These are phyloP conservation scores for Ridgeia piscesae DNA, from an alignment of 1,140 invertebrate species.

Conservation along the genomic window DNA sequence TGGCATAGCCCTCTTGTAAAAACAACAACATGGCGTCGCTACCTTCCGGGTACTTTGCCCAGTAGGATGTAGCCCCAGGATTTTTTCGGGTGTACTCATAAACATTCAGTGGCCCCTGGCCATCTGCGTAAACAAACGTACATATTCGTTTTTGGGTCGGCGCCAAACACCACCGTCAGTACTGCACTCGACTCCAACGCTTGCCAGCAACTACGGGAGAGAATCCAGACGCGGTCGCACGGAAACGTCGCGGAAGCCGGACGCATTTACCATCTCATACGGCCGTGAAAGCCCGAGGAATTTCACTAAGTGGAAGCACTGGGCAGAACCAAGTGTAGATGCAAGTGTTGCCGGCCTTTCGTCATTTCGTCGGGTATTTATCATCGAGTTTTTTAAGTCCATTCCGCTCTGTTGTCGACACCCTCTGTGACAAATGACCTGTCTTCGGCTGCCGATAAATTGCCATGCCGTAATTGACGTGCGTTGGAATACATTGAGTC, in stretches of 20 bases:
- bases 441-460: neutral
- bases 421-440: neutral
- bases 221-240: neutral
- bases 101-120: neutral
- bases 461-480: neutral
- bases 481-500: neutral
- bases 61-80: neutral
- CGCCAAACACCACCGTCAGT: neutral
- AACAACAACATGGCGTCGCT: neutral
- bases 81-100: neutral
- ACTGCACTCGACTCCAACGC: neutral
- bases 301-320: neutral
- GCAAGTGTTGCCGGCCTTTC: neutral
- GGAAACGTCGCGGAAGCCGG: neutral
- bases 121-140: neutral
- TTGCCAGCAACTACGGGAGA: neutral
- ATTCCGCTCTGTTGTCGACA: neutral
- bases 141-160: neutral
- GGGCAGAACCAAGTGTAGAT: neutral
- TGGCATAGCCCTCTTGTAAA: neutral
- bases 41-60: neutral
- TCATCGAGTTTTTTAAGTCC: neutral
- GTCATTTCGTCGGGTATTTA: neutral
- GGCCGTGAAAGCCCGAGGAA: neutral
- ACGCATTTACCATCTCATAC: neutral